phyloP scores from a whole-genome alignment of 2,113 vertebrate genomes.

The Buteo buteo region DNA sequence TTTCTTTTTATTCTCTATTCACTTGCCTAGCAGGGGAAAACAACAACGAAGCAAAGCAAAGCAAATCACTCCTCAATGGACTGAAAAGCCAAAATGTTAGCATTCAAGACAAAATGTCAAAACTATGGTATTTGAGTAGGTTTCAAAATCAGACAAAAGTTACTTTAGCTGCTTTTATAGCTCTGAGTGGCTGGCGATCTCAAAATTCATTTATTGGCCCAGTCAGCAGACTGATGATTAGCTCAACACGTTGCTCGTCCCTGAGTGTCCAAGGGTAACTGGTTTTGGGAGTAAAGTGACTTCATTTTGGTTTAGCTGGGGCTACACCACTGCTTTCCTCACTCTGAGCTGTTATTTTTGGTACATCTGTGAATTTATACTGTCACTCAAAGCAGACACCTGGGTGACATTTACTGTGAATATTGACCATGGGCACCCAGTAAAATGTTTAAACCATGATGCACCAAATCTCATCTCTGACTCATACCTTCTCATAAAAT shows the following conservation, averaged over 20 bases:
- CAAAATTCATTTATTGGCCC: neutral
- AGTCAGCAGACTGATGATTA: rapidly evolving
- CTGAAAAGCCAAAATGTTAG: neutral
- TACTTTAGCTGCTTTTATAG: neutral
- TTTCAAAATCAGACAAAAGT: neutral
- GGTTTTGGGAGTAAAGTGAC: neutral
- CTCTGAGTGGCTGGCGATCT: neutral
- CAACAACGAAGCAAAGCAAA: neutral
- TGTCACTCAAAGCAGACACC: neutral
- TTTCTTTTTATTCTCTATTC: neutral
- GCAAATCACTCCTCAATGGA: neutral
- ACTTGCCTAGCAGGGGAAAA: neutral
- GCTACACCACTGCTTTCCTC: neutral
- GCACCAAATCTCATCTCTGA: neutral
- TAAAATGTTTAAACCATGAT: neutral
- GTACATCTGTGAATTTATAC: neutral
- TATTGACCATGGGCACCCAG: neutral
- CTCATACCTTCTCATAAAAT: neutral
- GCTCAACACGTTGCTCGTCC: neutral
- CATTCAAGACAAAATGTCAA: neutral
- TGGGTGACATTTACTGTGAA: neutral
- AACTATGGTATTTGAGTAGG: neutral
- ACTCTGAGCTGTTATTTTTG: neutral
- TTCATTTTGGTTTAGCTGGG: neutral
- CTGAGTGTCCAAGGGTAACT: neutral